These are phyloP conservation scores for Drosophila mimetica DNA, from an alignment of 2,888 invertebrate species.

Conservation along the genomic window DNA sequence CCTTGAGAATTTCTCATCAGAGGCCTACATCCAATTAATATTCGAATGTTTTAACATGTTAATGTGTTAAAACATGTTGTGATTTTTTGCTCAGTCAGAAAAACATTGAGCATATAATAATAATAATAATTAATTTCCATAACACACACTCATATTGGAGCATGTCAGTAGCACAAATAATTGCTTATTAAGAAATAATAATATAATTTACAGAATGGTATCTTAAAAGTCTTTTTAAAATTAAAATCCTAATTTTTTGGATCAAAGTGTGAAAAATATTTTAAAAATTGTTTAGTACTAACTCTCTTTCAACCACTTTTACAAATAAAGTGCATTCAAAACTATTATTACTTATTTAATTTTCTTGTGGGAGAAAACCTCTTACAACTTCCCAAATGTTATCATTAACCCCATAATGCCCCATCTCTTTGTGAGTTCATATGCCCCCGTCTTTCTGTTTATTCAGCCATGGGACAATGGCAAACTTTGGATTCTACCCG, in stretches of 20 bases:
- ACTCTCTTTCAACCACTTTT: too few species aligned
- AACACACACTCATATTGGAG: neutral
- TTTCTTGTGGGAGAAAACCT: neutral
- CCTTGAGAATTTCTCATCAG: slow-evolving; percentile 16
- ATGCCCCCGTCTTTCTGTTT: slow-evolving; percentile 22
- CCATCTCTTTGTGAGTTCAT: neutral
- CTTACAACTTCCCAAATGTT: slow-evolving; percentile 46
- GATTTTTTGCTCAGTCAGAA: neutral
- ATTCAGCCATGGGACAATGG: slow-evolving; percentile 59
- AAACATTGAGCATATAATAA: neutral
- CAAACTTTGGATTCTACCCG: slow-evolving; percentile 33
- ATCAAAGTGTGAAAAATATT: too few species aligned
- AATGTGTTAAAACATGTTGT: slow-evolving; percentile 7
- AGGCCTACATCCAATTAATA: slow-evolving; percentile 1
- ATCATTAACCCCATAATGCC: slow-evolving; percentile 11
- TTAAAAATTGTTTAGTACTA: too few species aligned
- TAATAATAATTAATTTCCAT: slow-evolving; percentile 1
- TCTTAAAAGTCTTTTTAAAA: too few species aligned
- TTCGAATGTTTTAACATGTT: neutral
- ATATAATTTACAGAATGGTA: too few species aligned
- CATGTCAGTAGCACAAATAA: neutral
- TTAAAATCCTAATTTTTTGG: too few species aligned
- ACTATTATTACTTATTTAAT: neutral
- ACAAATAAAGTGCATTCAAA: too few species aligned
- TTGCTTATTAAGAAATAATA: too few species aligned